phyloP scores from a whole-genome alignment of 2,113 vertebrate genomes.

The Pelecanoides urinatrix region DNA sequence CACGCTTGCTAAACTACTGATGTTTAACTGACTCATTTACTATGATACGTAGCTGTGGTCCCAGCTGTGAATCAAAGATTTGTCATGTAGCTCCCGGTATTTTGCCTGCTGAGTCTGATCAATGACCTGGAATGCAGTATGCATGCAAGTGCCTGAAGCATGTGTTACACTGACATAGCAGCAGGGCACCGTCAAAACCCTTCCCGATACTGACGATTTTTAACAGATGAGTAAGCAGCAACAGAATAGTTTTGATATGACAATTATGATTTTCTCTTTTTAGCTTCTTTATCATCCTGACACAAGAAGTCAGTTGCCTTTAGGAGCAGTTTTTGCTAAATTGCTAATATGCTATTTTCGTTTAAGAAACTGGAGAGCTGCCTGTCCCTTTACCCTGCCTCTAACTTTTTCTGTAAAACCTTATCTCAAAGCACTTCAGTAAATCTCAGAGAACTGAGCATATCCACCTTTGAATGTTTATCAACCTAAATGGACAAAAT shows the following conservation, averaged over 20 bases:
- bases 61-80: conserved; percentile 87
- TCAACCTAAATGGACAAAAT: not conserved
- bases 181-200: conserved; percentile 84
- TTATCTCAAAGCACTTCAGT: not conserved
- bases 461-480: not conserved
- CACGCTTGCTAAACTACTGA: conserved; percentile 80
- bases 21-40: conserved; percentile 86
- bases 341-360: not conserved
- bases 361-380: not conserved
- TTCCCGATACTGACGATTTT: conserved; percentile 77
- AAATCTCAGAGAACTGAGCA: not conserved
- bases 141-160: conserved; percentile 81
- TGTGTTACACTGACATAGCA: conserved; percentile 83
- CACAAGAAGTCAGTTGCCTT: conserved; percentile 20
- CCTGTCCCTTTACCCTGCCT: not conserved
- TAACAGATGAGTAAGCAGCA: conserved; percentile 88
- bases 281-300: conserved; percentile 64
- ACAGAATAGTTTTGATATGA: conserved; percentile 66
- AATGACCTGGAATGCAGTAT: conserved; percentile 85
- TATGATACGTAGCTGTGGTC: conserved; percentile 80
- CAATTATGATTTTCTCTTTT: conserved; percentile 69
- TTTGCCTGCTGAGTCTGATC: conserved; percentile 76
- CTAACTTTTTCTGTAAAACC: not conserved
- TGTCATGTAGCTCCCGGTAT: conserved; percentile 74
- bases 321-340: not conserved